Percentiles rank a stretch among this genome's conserved stretches.
These are phyloP conservation scores for Eutrigla gurnardus DNA, from an alignment of 2,797 vertebrate genomes.

Conservation along the genomic window DNA sequence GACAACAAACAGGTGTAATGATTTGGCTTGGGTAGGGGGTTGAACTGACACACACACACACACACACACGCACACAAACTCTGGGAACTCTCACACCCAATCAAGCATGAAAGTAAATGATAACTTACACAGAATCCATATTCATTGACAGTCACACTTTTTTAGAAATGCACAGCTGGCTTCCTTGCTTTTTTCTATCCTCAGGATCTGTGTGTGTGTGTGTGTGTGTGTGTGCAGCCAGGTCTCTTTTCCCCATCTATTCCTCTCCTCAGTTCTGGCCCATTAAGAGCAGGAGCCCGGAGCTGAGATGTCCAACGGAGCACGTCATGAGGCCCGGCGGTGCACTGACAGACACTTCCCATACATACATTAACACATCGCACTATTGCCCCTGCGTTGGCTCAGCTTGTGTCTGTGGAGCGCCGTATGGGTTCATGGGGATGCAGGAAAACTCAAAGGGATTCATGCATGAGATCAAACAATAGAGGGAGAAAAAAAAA, in stretches of 20 bases:
- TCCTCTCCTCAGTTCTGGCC: conserved; percentile 66
- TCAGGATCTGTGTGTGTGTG: conserved; percentile 5
- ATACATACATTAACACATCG: conserved; percentile 63
- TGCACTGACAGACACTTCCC: conserved; percentile 64
- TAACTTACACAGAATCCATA: conserved; percentile 2
- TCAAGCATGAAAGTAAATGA: conserved; percentile 28
- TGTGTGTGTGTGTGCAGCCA: conserved; percentile 3
- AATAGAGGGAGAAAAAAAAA: conserved; percentile 28
- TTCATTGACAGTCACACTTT: conserved; percentile 23
- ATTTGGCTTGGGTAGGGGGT: conserved; percentile 25
- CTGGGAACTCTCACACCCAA: conserved; percentile 15
- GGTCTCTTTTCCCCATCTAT: conserved; percentile 42
- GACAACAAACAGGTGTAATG: conserved; percentile 54
- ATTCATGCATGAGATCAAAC: conserved; percentile 66
- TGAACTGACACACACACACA: conserved; percentile 24
- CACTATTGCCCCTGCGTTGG: conserved; percentile 51
- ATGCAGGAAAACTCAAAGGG: conserved; percentile 58
- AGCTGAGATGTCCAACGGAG: conserved; percentile 64
- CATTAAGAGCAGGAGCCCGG: conserved; percentile 66
- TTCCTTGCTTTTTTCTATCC: conserved; percentile 15
- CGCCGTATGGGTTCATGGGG: conserved; percentile 29
- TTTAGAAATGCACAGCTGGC: conserved; percentile 25
- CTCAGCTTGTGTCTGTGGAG: conserved; percentile 55
- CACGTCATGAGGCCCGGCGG: conserved; percentile 66
- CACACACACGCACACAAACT: background rate